These are phyloP conservation scores for Drosophila malerkotliana DNA, from an alignment of 1,140 invertebrate species.

Conservation along the genomic window DNA sequence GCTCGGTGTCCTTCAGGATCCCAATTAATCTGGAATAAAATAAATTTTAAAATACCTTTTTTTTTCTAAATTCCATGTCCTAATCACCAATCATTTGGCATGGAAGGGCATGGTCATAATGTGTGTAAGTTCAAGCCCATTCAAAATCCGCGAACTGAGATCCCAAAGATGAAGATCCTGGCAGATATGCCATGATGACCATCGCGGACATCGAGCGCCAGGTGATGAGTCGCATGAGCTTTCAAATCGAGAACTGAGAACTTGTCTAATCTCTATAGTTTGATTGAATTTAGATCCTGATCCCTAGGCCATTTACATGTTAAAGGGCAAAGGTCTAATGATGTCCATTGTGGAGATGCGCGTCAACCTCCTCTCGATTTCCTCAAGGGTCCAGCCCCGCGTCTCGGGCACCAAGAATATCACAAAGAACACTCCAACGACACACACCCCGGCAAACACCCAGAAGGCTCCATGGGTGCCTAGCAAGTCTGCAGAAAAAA, in stretches of 20 bases:
- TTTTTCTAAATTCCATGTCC: too few relatives aligned
- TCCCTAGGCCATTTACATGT: constrained; percentile 69
- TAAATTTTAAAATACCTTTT: too few relatives aligned
- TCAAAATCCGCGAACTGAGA: constrained; percentile 66
- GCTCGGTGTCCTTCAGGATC: too few relatives aligned
- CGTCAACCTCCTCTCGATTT: constrained; percentile 93
- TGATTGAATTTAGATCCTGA: constrained; percentile 69
- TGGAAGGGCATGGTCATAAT: constrained; percentile 95
- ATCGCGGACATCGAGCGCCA: too few relatives aligned
- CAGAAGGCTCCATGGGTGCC: constrained; percentile 91
- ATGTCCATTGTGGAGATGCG: constrained; percentile 91
- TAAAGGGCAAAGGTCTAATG: constrained; percentile 89
- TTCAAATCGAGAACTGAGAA: too few relatives aligned
- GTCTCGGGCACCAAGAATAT: constrained; percentile 95
- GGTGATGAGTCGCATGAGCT: too few relatives aligned
- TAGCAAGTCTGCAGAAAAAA: constrained; percentile 85
- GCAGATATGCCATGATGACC: too few relatives aligned
- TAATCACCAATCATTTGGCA: constrained; percentile 86
- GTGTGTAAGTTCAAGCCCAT: constrained; percentile 89
- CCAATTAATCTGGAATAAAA: too few relatives aligned
- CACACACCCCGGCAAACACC: constrained; percentile 91
- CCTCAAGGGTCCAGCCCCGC: constrained; percentile 93
- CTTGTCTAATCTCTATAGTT: constrained; percentile 22
- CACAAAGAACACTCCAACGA: constrained; percentile 91
- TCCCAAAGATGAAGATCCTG: too few relatives aligned